Evolutionary conservation across 2,888 invertebrate species (phyloP), one percentile per base, ranked within the genome.

Genomic region (Pristionchus japonicus): DNA sequence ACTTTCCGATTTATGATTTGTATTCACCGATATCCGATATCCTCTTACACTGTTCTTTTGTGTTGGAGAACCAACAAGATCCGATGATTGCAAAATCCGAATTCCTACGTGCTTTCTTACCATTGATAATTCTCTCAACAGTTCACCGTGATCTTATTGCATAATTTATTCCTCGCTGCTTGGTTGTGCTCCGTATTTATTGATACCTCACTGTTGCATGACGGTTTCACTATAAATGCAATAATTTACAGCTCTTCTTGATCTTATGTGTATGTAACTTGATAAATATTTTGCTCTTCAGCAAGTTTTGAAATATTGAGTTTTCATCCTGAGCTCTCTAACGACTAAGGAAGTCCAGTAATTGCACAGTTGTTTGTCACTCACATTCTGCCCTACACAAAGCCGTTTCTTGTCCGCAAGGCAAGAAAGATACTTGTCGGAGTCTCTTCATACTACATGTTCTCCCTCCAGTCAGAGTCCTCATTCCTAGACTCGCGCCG

Each of bases 161-260:
- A 67, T 57, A 57, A 57, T 57, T 57, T 67, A 67, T 34, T 34
- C 31, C 57, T 20, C 57, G 23, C n/a, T 57, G 23, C 23, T 37
- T 70, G 70, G 20, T 70, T 20, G 70, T 70, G 37, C 37, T 64
- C 31, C 64, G 11, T 64, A 64, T 64, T 64, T 64, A 27, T 74
- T 40, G 43, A 77, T 77, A 27, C 43, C n/a, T 70, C 37, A 70
- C n/a, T 6, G n/a, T 23, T 11, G n/a, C 77, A 77, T 77, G 77
- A 77, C 77, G 37, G 43, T 17, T 77, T 77, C 77, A 3, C 27
- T 20, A 77, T 77, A 77, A 40, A 74, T 64, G 70, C 70, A 70
- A 70, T 70, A 37, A 15, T 20, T 70, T 31, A 9, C 61, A 49
- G 1, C n/a, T 49, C 1, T 52, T 52, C 52, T 20, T 52, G 17